Evolutionary conservation across 1,140 invertebrate species (phyloP).

Genomic region (Diachasmimorpha longicaudata): DNA sequence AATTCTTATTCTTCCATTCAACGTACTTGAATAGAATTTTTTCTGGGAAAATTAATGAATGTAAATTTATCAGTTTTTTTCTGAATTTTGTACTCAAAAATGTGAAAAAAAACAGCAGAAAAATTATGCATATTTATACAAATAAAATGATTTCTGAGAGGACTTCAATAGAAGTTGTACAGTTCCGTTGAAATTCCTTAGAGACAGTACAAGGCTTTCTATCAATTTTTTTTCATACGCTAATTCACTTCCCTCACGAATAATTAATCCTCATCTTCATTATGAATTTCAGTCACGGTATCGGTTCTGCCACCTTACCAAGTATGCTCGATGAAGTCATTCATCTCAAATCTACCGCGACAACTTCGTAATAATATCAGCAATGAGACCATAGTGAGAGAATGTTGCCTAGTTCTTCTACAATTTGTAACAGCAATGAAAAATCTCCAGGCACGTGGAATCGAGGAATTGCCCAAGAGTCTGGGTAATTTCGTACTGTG

Average conservation of each 20-base stretch:
- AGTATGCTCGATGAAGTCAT: slow-evolving; percentile 73
- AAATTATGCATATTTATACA: no score
- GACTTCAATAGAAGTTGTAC: no score
- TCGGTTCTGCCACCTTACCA: slow-evolving; percentile 55
- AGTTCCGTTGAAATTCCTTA: no score
- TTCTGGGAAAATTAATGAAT: no score
- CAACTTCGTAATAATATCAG: slow-evolving; percentile 36
- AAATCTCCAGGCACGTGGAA: slow-evolving; percentile 81
- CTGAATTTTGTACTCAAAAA: no score
- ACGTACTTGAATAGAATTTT: no score
- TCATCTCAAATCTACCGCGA: slow-evolving; percentile 57
- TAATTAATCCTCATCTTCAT: background rate
- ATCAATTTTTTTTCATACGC: background rate
- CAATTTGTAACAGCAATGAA: slow-evolving; percentile 83
- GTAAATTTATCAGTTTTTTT: no score
- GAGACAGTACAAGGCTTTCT: no score
- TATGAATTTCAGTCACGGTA: slow-evolving; percentile 1
- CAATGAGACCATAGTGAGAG: slow-evolving; percentile 58
- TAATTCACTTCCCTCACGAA: background rate
- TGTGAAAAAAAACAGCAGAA: no score
- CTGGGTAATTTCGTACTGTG: slow-evolving; percentile 72
- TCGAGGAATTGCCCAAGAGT: slow-evolving; percentile 75
- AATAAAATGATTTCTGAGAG: no score
- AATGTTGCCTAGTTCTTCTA: slow-evolving; percentile 74
- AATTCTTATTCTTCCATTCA: no score